Percentiles rank a stretch among this genome's conserved stretches.
These are phyloP conservation scores for Drosophila nigricruria DNA, from an alignment of 2,888 invertebrate species.

Conservation along the genomic window DNA sequence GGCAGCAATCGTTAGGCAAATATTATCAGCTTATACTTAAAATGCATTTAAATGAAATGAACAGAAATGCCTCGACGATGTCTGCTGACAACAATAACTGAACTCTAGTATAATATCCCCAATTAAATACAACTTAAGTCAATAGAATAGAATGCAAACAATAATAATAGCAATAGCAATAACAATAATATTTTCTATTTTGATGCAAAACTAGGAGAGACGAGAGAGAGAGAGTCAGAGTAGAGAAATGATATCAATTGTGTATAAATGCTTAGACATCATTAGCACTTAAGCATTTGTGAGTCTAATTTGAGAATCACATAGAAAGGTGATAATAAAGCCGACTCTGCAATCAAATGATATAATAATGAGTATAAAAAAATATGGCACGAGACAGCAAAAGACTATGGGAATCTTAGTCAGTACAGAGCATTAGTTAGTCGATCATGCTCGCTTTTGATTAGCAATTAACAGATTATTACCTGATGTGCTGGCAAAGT, in stretches of 20 bases:
- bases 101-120: not conserved
- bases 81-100: not conserved
- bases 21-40: constrained; percentile 15
- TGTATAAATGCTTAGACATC: not conserved
- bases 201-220: not conserved
- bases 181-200: not conserved
- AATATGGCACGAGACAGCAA: not conserved
- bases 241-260: not conserved
- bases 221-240: not conserved
- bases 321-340: not conserved
- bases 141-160: not conserved
- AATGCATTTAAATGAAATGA: constrained; percentile 6
- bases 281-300: not conserved
- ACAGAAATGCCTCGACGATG: not conserved
- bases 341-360: constrained; percentile 1
- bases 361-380: constrained; percentile 2
- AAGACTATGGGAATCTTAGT: not conserved
- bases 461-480: constrained; percentile 13
- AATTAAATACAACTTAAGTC: constrained; percentile 1
- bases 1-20: constrained; percentile 3
- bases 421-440: not conserved
- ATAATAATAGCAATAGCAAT: not conserved
- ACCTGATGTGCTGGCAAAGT: constrained; percentile 8
- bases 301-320: constrained; percentile 3
- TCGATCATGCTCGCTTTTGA: constrained; percentile 3